phyloP scores from a whole-genome alignment of 2,113 vertebrate genomes.

The Otocyon megalotis region DNA sequence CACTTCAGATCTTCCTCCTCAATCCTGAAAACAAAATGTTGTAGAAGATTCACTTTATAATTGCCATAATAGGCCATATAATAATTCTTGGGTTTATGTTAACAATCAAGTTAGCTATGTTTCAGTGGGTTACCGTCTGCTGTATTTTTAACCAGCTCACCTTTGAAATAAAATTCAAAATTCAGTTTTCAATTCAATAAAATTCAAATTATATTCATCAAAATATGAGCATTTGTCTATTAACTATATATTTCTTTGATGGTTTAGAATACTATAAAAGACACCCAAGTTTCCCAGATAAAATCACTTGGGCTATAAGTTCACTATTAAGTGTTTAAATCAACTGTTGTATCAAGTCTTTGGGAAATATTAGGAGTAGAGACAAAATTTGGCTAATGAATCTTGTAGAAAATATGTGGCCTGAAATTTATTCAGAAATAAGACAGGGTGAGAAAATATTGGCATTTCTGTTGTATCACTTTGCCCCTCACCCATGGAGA shows the following conservation, averaged over 20 bases:
- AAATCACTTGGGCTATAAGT: background rate
- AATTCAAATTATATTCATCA: background rate
- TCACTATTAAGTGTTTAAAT: constrained; percentile 4
- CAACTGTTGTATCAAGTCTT: background rate
- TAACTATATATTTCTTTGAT: background rate
- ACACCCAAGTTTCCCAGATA: background rate
- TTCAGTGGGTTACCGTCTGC: background rate
- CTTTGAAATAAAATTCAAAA: constrained; percentile 26
- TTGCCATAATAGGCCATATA: background rate
- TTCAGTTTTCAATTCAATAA: too few species aligned
- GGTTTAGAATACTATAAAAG: background rate
- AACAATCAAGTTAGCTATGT: constrained; percentile 27
- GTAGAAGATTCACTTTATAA: constrained; percentile 14
- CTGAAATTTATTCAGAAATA: constrained; percentile 24
- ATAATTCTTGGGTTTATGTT: background rate
- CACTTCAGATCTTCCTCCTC: background rate
- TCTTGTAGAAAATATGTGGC: background rate
- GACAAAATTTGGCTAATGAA: background rate
- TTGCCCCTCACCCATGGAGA: background rate
- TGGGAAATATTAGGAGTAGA: background rate
- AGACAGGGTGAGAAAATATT: background rate
- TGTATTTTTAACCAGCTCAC: background rate
- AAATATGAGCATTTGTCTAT: background rate
- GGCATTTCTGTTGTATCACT: background rate
- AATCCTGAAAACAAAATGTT: background rate